Percentiles rank a stretch among this genome's conserved stretches.
Conservation (phyloP, 2,113 vertebrate species). For the Chlamydotis undulata region DNA sequence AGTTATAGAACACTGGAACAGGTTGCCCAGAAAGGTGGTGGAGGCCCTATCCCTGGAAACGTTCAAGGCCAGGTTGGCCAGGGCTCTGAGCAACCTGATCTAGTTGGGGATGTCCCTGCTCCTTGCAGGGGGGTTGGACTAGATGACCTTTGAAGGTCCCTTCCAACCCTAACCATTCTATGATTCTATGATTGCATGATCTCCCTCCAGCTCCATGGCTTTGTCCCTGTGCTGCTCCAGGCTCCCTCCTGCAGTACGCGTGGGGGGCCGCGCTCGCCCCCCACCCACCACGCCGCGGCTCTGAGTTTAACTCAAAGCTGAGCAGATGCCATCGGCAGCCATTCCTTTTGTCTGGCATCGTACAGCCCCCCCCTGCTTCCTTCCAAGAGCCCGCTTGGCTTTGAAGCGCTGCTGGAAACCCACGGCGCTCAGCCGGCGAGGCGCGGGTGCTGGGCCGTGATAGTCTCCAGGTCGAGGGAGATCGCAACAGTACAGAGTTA, state of each 20-base stretch:
- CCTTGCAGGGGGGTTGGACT: no score
- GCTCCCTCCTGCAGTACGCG: background rate
- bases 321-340: background rate
- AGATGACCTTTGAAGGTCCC: no score
- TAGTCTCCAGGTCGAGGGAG: background rate
- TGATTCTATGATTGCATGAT: no score
- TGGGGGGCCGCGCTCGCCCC: fast-evolving
- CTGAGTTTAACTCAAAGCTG: background rate
- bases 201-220: background rate
- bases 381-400: background rate
- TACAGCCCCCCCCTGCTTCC: background rate
- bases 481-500: fast-evolving
- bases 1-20: no score
- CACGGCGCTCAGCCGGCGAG: fast-evolving
- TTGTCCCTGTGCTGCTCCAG: background rate
- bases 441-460: background rate
- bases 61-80: no score
- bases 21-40: no score
- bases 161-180: no score
- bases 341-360: background rate
- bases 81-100: no score
- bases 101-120: no score
- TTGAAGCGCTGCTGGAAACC: background rate
- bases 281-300: background rate
- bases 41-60: no score